A percentile compares a stretch with the other conserved stretches of the same genome.
Conservation (phyloP, 2,113 vertebrate species). For the Carettochelys insculpta region DNA sequence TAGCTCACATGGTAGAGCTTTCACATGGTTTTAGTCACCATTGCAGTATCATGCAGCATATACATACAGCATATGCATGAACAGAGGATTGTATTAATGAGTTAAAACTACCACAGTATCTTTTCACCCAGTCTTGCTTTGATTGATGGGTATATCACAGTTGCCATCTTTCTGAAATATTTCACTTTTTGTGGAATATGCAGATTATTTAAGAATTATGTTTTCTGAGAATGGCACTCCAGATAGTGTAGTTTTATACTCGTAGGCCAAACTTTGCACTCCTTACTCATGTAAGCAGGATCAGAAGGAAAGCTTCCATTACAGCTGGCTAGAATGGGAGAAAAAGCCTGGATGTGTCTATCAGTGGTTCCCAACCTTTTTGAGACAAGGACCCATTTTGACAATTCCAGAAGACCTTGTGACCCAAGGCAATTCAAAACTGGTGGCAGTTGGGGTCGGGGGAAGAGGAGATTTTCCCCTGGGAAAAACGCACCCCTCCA, state of each 20-base stretch:
- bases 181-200: conserved; percentile 23
- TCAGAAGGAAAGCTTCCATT: too few relatives aligned
- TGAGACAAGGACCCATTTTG: too few relatives aligned
- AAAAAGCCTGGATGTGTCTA: too few relatives aligned
- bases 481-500: too few relatives aligned
- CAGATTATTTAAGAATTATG: not conserved
- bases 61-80: not conserved
- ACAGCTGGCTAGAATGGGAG: too few relatives aligned
- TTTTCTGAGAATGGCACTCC: conserved; percentile 42
- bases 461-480: too few relatives aligned
- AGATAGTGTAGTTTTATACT: not conserved
- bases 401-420: too few relatives aligned
- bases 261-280: not conserved
- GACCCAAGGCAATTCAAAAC: too few relatives aligned
- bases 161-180: conserved; percentile 40
- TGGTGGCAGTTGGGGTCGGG: too few relatives aligned
- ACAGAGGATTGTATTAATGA: not conserved
- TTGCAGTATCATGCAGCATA: conserved; percentile 13
- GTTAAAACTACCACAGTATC: conserved; percentile 16
- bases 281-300: too few relatives aligned
- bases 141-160: conserved; percentile 43
- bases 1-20: conserved; percentile 18
- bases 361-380: too few relatives aligned
- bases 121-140: conserved; percentile 23
- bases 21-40: not conserved